A percentile compares a stretch with the other conserved stretches of the same genome.
These are phyloP conservation scores for Aldrovandia affinis DNA, from an alignment of 2,797 vertebrate genomes.

Conservation along the genomic window DNA sequence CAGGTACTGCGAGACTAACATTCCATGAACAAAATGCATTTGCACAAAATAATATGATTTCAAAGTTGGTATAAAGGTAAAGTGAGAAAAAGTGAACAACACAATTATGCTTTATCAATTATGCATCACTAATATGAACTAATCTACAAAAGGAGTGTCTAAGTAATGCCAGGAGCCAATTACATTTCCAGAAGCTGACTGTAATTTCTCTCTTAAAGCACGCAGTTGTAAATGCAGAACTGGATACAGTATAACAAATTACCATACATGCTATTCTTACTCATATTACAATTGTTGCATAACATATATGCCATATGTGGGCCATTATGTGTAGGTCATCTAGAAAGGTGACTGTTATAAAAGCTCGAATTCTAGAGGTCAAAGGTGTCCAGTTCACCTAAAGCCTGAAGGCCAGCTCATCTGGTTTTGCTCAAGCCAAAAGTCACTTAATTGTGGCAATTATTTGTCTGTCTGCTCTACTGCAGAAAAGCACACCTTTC, in stretches of 20 bases:
- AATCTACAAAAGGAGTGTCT: too few relatives aligned
- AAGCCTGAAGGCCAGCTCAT: constrained; percentile 15
- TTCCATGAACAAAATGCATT: too few relatives aligned
- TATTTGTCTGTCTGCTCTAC: constrained; percentile 13
- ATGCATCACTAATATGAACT: too few relatives aligned
- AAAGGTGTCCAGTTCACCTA: neutral
- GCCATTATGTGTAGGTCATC: neutral
- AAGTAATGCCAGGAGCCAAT: too few relatives aligned
- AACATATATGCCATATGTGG: neutral
- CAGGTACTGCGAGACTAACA: too few relatives aligned
- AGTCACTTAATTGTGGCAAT: constrained; percentile 32
- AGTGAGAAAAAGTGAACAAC: too few relatives aligned
- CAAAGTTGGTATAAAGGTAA: too few relatives aligned
- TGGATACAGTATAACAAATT: neutral
- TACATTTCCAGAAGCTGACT: too few relatives aligned
- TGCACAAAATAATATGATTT: too few relatives aligned
- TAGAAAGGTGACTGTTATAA: neutral
- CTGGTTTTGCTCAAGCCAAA: constrained; percentile 43
- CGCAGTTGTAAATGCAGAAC: too few relatives aligned
- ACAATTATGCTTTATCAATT: too few relatives aligned
- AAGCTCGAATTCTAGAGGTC: neutral
- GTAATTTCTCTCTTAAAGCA: too few relatives aligned
- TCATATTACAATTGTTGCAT: neutral
- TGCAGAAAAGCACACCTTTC: neutral
- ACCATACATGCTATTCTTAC: neutral